These are phyloP conservation scores for Phrynocephalus guinanensis DNA, from an alignment of 2,797 vertebrate species.

Conservation along the genomic window DNA sequence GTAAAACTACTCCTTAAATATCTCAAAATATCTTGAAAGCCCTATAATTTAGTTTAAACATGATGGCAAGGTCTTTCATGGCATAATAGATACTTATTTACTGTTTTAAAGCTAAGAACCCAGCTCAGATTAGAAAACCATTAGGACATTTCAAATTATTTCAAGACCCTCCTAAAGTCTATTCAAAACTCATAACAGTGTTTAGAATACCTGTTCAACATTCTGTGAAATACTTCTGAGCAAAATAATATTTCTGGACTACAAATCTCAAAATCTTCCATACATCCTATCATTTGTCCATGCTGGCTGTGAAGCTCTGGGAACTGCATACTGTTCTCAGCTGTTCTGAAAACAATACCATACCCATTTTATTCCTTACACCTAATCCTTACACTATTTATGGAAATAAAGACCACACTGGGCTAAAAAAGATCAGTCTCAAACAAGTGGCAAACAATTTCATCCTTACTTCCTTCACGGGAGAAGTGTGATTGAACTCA, in stretches of 20 bases:
- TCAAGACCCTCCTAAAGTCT: not conserved
- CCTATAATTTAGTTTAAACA: too few species aligned
- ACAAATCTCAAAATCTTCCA: too few species aligned
- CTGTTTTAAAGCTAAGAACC: not conserved
- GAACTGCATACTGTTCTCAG: too few species aligned
- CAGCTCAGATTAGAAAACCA: not conserved
- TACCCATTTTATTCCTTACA: not conserved
- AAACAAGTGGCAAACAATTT: not conserved
- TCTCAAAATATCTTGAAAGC: too few species aligned
- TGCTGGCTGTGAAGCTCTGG: too few species aligned
- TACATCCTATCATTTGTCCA: too few species aligned
- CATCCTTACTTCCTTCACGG: not conserved
- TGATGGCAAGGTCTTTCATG: too few species aligned
- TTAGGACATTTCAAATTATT: not conserved
- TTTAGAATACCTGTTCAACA: not conserved
- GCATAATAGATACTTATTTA: too few species aligned
- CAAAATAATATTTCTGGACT: too few species aligned
- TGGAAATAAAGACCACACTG: not conserved
- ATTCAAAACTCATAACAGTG: not conserved
- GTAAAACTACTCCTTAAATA: too few species aligned
- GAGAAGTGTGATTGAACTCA: not conserved
- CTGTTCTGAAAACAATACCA: not conserved
- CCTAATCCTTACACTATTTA: not conserved
- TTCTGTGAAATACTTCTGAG: too few species aligned
- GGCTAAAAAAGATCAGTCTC: too few species aligned